Evolutionary conservation across 2,797 vertebrate species (phyloP).

Genomic region (Lycodopsis pacificus): DNA sequence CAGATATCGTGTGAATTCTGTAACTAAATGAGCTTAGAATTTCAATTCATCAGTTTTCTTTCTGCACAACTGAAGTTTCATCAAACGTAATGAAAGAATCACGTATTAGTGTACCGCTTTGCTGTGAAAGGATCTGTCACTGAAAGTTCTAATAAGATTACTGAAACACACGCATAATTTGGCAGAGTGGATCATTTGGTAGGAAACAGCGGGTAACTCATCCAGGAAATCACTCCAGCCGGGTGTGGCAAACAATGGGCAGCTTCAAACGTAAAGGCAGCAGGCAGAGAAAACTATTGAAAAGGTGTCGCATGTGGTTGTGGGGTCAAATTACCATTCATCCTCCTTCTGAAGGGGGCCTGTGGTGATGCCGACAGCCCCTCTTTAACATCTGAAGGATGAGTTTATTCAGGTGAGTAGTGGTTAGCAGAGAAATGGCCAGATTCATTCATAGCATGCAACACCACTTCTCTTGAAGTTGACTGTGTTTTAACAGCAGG

Average conservation of each 20-base stretch:
- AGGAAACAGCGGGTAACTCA: constrained; percentile 38
- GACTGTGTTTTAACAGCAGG: background rate
- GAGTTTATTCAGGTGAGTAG: constrained; percentile 41
- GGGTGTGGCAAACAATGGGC: constrained; percentile 28
- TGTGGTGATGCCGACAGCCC: constrained; percentile 54
- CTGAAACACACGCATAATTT: background rate
- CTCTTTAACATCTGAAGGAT: constrained; percentile 59
- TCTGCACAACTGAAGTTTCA: background rate
- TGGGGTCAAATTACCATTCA: constrained; percentile 45
- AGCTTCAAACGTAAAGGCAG: constrained; percentile 19
- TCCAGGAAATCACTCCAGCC: constrained; percentile 34
- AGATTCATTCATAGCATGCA: background rate
- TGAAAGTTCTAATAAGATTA: constrained; percentile 12
- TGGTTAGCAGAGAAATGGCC: background rate
- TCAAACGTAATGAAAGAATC: background rate
- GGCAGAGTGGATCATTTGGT: constrained; percentile 6
- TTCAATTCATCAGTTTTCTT: background rate
- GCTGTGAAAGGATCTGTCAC: background rate
- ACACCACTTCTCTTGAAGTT: background rate
- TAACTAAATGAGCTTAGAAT: background rate
- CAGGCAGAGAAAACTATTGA: constrained; percentile 46
- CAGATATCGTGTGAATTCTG: background rate
- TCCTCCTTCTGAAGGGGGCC: constrained; percentile 25
- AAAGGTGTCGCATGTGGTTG: constrained; percentile 20
- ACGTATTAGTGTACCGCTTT: background rate